Percentiles rank a stretch among this genome's conserved stretches.
Evolutionary conservation across 1,140 invertebrate species (phyloP).

Genomic region (Psilanteris sp.): DNA sequence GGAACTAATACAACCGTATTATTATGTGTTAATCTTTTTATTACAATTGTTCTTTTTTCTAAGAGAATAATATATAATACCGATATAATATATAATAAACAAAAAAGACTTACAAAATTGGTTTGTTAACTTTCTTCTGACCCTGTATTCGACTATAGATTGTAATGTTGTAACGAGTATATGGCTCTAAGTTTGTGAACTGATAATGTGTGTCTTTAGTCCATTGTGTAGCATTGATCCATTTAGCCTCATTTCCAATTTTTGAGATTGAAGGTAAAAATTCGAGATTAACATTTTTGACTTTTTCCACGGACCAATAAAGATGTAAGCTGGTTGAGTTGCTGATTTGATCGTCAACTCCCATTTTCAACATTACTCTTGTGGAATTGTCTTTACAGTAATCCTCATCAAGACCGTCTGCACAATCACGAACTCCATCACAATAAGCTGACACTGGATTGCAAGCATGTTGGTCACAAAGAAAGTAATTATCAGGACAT

Average conservation of each 20-base stretch:
- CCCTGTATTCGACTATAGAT: conserved; percentile 85
- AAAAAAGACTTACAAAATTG: conserved; percentile 10
- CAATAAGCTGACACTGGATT: conserved; percentile 82
- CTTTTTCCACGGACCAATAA: conserved; percentile 81
- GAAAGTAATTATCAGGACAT: conserved; percentile 82
- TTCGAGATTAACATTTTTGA: conserved; percentile 78
- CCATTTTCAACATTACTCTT: conserved; percentile 81
- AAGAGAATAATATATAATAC: too few relatives aligned
- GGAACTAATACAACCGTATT: too few relatives aligned
- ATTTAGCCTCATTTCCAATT: conserved; percentile 69
- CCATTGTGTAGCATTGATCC: conserved; percentile 82
- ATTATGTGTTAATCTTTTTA: too few relatives aligned
- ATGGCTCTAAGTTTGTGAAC: conserved; percentile 85
- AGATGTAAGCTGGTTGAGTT: conserved; percentile 80
- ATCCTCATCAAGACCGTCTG: conserved; percentile 86
- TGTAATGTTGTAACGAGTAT: conserved; percentile 87
- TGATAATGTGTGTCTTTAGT: conserved; percentile 79
- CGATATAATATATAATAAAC: too few relatives aligned
- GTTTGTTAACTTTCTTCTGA: conserved; percentile 72
- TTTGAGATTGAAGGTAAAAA: conserved; percentile 83
- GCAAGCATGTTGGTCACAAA: conserved; percentile 83
- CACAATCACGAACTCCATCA: conserved; percentile 85
- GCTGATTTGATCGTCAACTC: conserved; percentile 78
- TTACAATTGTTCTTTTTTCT: too few relatives aligned
- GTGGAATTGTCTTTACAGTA: conserved; percentile 81